Conservation (phyloP, 2,888 invertebrate genomes). For the Bedellia somnulentella region DNA sequence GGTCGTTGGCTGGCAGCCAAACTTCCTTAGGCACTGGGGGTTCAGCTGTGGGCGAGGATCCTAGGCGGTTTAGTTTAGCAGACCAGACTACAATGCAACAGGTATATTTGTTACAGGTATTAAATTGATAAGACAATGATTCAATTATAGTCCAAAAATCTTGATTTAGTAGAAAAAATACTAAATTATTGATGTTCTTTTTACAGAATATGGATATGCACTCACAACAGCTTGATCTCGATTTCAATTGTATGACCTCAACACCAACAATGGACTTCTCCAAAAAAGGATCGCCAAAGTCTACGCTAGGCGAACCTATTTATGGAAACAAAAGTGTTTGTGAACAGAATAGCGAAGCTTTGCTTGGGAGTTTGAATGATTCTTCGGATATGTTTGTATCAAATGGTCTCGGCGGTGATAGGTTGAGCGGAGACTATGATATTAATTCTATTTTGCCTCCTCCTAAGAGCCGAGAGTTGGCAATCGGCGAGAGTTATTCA, state of each 20-base stretch:
- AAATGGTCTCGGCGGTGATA: conserved; percentile 37
- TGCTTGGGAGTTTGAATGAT: conserved; percentile 40
- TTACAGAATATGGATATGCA: conserved; percentile 46
- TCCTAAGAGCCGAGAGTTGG: conserved; percentile 50
- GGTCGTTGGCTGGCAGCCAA: conserved; percentile 65
- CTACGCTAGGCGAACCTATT: conserved; percentile 41
- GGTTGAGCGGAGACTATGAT: conserved; percentile 52
- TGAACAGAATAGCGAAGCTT: conserved; percentile 42
- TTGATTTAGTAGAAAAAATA: too few species aligned
- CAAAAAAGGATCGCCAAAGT: conserved; percentile 47
- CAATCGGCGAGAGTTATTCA: conserved; percentile 55
- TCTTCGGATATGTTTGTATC: conserved; percentile 40
- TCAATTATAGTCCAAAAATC: too few species aligned
- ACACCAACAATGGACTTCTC: conserved; percentile 46
- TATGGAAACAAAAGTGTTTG: conserved; percentile 51
- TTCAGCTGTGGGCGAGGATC: conserved; percentile 48
- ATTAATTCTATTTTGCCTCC: conserved; percentile 50
- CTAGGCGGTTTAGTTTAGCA: conserved; percentile 62
- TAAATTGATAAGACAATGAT: too few species aligned
- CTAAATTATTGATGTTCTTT: too few species aligned
- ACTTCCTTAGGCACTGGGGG: conserved; percentile 58
- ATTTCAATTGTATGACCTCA: conserved; percentile 51
- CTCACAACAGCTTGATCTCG: conserved; percentile 46
- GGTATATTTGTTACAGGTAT: too few species aligned
- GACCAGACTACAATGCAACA: conserved; percentile 56